phyloP scores from a whole-genome alignment of 2,888 invertebrate genomes.

The Idaea straminata region DNA sequence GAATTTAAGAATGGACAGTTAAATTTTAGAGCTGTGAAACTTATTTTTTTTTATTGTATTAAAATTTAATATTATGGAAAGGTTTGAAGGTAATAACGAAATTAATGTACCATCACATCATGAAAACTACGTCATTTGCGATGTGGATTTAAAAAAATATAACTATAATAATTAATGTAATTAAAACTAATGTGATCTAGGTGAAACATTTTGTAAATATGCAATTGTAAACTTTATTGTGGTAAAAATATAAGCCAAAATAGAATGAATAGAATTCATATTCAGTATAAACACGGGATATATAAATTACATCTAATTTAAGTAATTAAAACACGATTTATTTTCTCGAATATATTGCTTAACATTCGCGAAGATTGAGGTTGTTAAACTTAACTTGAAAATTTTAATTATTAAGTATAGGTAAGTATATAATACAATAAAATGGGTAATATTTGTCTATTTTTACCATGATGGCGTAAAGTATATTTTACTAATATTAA shows the following conservation, averaged over 20 bases:
- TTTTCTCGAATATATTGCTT: not conserved
- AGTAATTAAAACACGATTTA: constrained; percentile 16
- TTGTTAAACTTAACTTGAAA: not conserved
- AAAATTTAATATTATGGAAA: constrained; percentile 17
- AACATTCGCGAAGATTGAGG: not conserved
- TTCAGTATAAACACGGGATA: not conserved
- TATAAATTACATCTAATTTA: constrained; percentile 6
- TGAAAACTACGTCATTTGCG: not conserved
- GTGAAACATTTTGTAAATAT: not conserved
- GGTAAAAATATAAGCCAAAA: not conserved
- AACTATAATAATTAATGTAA: not conserved
- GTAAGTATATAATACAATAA: not conserved
- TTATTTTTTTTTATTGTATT: constrained; percentile 26
- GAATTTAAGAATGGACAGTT: constrained; percentile 31
- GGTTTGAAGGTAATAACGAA: constrained; percentile 20
- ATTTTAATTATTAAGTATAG: not conserved
- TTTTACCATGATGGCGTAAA: not conserved
- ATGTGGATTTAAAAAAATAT: not conserved
- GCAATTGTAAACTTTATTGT: not conserved
- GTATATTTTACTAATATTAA: not conserved
- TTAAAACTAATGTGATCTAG: not conserved
- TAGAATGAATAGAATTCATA: not conserved
- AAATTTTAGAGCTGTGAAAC: constrained; percentile 31
- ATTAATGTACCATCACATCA: constrained; percentile 8
- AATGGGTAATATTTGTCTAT: not conserved